These are phyloP conservation scores for Altica lythri DNA, from an alignment of 2,888 invertebrate genomes.

Conservation along the genomic window DNA sequence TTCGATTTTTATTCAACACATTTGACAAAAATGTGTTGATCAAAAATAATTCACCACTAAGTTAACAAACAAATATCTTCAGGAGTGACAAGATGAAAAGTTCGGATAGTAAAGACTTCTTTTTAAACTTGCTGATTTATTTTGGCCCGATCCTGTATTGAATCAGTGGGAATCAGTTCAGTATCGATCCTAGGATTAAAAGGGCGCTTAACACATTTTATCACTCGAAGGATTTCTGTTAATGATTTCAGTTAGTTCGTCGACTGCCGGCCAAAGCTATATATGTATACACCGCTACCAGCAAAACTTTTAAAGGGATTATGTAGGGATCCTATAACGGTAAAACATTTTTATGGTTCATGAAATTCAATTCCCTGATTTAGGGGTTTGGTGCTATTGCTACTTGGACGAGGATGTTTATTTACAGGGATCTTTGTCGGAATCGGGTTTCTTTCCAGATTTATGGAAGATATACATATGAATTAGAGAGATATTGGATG, in stretches of 20 bases:
- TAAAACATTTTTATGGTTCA: slow-evolving; percentile 29
- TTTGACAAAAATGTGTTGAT: too few species aligned
- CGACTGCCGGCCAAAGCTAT: not conserved
- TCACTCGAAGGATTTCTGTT: slow-evolving; percentile 29
- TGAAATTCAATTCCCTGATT: slow-evolving; percentile 27
- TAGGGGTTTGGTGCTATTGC: slow-evolving; percentile 17
- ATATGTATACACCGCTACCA: not conserved
- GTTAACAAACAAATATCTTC: too few species aligned
- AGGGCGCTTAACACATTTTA: slow-evolving; percentile 35
- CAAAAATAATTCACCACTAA: too few species aligned
- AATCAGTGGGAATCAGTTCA: slow-evolving; percentile 27
- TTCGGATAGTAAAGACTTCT: too few species aligned
- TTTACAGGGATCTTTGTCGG: slow-evolving; percentile 13
- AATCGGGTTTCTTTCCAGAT: not conserved
- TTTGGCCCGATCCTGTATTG: not conserved
- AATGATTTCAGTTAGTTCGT: slow-evolving; percentile 26
- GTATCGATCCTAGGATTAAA: slow-evolving; percentile 34
- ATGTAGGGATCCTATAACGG: slow-evolving; percentile 25
- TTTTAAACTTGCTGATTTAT: too few species aligned
- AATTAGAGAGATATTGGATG: too few species aligned
- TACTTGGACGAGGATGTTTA: slow-evolving; percentile 12
- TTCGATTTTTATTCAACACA: too few species aligned
- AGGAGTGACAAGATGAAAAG: too few species aligned
- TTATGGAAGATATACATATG: not conserved
- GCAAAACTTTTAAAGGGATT: slow-evolving; percentile 28